Conservation (phyloP, 2,888 invertebrate species). For the Eristalis tenax region DNA sequence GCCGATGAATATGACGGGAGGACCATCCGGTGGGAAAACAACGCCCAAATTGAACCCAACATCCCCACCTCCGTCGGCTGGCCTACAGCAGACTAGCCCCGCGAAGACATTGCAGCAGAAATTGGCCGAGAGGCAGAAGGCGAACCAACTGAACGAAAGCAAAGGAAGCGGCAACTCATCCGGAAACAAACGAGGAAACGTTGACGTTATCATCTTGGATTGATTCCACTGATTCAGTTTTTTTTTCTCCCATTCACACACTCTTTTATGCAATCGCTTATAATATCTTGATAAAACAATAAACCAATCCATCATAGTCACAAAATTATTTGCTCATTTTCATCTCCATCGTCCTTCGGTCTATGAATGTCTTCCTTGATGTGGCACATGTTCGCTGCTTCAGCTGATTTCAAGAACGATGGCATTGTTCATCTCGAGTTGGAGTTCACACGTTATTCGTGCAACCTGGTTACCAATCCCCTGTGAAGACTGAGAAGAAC, state of each 20-base stretch:
- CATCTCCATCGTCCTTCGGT: no score
- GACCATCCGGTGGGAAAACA: slow-evolving; percentile 36
- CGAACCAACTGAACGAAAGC: slow-evolving; percentile 73
- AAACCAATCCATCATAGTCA: slow-evolving; percentile 12
- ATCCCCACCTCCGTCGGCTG: slow-evolving; percentile 25
- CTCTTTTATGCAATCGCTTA: slow-evolving; percentile 34
- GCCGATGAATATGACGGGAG: slow-evolving; percentile 49
- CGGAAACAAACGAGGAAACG: slow-evolving; percentile 65
- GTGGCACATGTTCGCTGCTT: no score
- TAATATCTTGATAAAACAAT: slow-evolving; percentile 21
- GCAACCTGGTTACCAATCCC: no score
- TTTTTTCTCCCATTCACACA: slow-evolving; percentile 33
- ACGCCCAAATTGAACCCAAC: slow-evolving; percentile 53
- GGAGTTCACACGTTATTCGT: no score
- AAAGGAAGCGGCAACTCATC: slow-evolving; percentile 57
- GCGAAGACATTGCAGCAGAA: slow-evolving; percentile 87
- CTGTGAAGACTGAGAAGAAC: no score
- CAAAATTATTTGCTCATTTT: background rate
- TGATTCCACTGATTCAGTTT: slow-evolving; percentile 59
- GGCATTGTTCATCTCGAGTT: no score
- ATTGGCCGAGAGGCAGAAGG: slow-evolving; percentile 85
- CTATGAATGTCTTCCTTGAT: no score
- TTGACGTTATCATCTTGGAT: slow-evolving; percentile 76
- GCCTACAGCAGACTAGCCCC: slow-evolving; percentile 81
- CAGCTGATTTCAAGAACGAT: no score